phyloP scores from a whole-genome alignment of 2,888 invertebrate genomes.

The Cheilosia grossa region DNA sequence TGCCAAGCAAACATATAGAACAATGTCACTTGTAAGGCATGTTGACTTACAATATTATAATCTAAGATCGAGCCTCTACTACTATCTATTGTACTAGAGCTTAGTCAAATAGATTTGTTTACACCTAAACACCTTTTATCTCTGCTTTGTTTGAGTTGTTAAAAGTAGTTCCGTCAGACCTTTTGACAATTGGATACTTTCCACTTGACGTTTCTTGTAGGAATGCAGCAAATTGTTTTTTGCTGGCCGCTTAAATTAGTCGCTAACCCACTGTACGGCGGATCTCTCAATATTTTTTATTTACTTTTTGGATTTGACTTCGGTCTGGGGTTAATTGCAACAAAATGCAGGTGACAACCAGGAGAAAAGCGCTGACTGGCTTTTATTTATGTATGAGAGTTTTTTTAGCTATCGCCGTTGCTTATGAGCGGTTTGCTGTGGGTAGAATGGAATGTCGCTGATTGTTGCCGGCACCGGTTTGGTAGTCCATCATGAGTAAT shows the following conservation, averaged over 20 bases:
- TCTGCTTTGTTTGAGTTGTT: too few species aligned
- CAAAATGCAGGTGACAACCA: constrained; percentile 62
- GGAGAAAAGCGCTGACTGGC: constrained; percentile 39
- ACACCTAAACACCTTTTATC: too few species aligned
- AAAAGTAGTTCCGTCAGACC: too few species aligned
- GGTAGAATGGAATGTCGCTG: constrained; percentile 50
- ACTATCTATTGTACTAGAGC: too few species aligned
- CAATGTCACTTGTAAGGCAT: too few species aligned
- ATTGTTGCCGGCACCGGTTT: constrained; percentile 30
- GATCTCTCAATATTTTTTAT: constrained; percentile 3
- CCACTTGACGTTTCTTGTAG: too few species aligned
- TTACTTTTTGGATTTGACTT: constrained; percentile 12
- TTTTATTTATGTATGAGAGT: not conserved
- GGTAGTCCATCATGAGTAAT: constrained; percentile 22
- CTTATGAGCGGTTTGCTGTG: constrained; percentile 28
- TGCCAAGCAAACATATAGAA: too few species aligned
- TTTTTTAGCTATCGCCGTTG: not conserved
- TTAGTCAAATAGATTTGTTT: too few species aligned
- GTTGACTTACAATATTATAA: too few species aligned
- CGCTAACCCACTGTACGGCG: not conserved
- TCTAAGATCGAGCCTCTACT: too few species aligned
- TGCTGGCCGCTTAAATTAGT: not conserved
- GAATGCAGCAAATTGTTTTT: too few species aligned
- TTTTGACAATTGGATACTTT: too few species aligned
- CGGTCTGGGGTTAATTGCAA: constrained; percentile 51